A percentile compares a stretch with the other conserved stretches of the same genome.
Conservation (phyloP, 1,140 invertebrate genomes). For the Anthonomus grandis region DNA sequence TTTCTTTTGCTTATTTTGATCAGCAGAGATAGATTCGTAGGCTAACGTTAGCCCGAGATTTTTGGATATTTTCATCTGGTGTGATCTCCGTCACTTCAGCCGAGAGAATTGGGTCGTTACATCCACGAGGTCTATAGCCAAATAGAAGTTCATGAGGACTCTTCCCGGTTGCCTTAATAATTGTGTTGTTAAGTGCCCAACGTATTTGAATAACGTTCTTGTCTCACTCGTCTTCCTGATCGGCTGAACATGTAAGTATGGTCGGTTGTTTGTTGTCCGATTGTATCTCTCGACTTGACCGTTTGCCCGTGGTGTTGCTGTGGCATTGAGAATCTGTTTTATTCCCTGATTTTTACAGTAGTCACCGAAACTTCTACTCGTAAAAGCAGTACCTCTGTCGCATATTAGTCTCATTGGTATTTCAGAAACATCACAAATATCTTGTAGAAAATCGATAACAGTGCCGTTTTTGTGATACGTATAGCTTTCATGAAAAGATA, state of each 20-base stretch:
- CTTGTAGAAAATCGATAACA: too few relatives aligned
- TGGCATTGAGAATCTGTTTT: slow-evolving; percentile 40
- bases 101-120: not conserved
- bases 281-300: slow-evolving; percentile 43
- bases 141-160: slow-evolving; percentile 8
- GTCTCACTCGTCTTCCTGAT: slow-evolving; percentile 35
- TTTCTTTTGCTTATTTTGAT: too few relatives aligned
- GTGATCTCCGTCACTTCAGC: not conserved
- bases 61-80: not conserved
- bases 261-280: slow-evolving; percentile 33
- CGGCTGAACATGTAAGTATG: slow-evolving; percentile 29
- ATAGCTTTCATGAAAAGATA: not conserved
- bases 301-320: slow-evolving; percentile 42
- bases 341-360: slow-evolving; percentile 27
- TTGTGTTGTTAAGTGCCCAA: slow-evolving; percentile 34
- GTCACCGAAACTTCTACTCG: not conserved
- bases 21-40: not conserved
- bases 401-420: not conserved
- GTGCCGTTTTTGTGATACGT: not conserved
- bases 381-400: not conserved
- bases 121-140: slow-evolving; percentile 7
- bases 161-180: slow-evolving; percentile 9
- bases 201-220: slow-evolving; percentile 30
- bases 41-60: not conserved
- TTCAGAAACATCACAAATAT: too few relatives aligned